Percentiles rank a stretch among this genome's conserved stretches.
These are phyloP conservation scores for Rhaphigaster nebulosa DNA, from an alignment of 2,888 invertebrate genomes.

Conservation along the genomic window DNA sequence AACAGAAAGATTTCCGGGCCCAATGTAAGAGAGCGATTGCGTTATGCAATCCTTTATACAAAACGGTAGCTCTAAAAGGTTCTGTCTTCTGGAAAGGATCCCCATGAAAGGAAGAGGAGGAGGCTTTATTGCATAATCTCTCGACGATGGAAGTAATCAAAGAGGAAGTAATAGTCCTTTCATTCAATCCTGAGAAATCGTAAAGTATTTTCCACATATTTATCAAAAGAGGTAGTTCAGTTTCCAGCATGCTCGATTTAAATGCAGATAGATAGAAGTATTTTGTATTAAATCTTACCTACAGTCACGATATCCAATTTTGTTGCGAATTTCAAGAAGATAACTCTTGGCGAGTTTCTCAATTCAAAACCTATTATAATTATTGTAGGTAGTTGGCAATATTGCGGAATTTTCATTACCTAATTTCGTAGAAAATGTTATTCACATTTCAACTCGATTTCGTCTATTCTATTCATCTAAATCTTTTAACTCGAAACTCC, in stretches of 20 bases:
- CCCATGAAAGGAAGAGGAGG: background rate
- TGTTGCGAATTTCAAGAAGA: too few relatives aligned
- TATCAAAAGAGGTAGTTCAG: background rate
- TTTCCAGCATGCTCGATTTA: background rate
- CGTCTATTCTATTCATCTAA: too few relatives aligned
- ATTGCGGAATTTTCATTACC: too few relatives aligned
- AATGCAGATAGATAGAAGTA: background rate
- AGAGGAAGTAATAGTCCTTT: background rate
- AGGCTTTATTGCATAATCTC: background rate
- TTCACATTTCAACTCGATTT: too few relatives aligned
- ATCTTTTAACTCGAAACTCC: too few relatives aligned
- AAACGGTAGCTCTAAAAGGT: background rate
- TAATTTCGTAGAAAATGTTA: too few relatives aligned
- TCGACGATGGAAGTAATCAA: background rate
- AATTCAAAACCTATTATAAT: too few relatives aligned
- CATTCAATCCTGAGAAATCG: background rate
- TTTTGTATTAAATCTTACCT: background rate
- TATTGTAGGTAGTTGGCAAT: too few relatives aligned
- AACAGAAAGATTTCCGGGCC: background rate
- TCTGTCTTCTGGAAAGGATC: background rate
- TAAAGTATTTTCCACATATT: background rate
- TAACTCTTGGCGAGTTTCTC: too few relatives aligned
- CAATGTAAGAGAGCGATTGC: background rate
- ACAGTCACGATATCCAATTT: too few relatives aligned
- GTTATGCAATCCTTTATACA: background rate